Evolutionary conservation across 2,113 vertebrate species (phyloP), one percentile per base, ranked within the genome.

Genomic region (Dendrocopos noguchii): DNA sequence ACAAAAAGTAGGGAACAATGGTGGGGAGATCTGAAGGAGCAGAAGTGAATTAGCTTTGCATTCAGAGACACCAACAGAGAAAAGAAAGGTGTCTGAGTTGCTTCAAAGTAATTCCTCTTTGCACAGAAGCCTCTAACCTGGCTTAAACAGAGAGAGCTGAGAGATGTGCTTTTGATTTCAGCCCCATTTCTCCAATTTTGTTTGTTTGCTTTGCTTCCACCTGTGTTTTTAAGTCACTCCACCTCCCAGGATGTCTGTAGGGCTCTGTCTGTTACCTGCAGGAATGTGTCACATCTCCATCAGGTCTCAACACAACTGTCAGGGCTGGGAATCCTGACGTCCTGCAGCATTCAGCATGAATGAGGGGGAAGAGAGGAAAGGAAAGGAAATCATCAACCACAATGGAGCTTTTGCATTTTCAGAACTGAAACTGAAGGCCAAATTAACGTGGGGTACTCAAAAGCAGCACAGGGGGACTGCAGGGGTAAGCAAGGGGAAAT

Each of bases 11-110:
- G 21, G 36, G 33, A 96, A 97, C 95, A 97, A 95, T 88, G 52
- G 87, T 87, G 74, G 55, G 57, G 80, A 85, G 78, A 91, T 56
- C 81, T 84, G 90, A 72, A 66, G 77, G 80, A 93, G 91, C 88
- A 95, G 85, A 31, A 92, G 57, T 60, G 84, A 95, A 97, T 97
- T 97, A 96, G 91, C 95, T 96, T 96, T 84, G 53, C 84, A 60
- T 95, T 90, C 4, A 6, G 75, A 95, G 93, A 88, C 88, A 77
- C 55, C 63, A 77, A 87, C 2, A 1, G 80, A 90, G 94, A 83
- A 88, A 87, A 80, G 76, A 83, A 93, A 95, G 91, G 91, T 96
- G 84, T 85, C 84, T 88, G 87, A 81, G 34, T 56, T 22, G 31
- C 72, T 72, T 81, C 44, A 27, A 5, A 94, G 75, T 87, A 94